A percentile compares a stretch with the other conserved stretches of the same genome.
phyloP scores from a whole-genome alignment of 2,113 vertebrate genomes.

The Poicephalus meyeri region DNA sequence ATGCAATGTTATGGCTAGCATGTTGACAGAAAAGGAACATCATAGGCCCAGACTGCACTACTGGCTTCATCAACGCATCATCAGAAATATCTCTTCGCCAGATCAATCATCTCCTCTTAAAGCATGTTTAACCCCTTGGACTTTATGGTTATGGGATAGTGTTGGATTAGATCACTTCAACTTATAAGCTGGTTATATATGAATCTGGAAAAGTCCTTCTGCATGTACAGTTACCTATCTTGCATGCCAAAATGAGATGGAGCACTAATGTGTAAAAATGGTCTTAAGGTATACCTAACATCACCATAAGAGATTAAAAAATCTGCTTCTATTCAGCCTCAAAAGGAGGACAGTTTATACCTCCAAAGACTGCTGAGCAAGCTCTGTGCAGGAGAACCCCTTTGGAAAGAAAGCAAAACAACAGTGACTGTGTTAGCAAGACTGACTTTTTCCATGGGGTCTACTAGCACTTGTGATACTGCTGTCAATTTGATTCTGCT shows the following conservation, averaged over 20 bases:
- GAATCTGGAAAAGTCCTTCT: background rate
- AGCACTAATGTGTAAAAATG: background rate
- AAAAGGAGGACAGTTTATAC: background rate
- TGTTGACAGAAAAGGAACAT: background rate
- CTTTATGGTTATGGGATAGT: background rate
- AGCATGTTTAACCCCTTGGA: background rate
- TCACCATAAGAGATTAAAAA: background rate
- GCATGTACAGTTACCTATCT: background rate
- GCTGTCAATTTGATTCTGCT: background rate
- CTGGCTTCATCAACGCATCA: background rate
- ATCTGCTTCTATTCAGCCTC: background rate
- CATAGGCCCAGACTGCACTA: background rate
- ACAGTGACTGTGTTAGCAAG: background rate
- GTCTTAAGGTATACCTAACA: background rate
- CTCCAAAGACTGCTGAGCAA: background rate
- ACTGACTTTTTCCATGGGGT: background rate
- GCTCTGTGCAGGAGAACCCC: background rate
- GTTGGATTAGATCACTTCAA: background rate
- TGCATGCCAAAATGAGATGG: background rate
- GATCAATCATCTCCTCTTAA: background rate
- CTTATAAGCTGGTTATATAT: background rate
- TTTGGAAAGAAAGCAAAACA: background rate
- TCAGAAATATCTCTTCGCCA: background rate
- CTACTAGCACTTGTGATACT: background rate
- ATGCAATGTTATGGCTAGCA: background rate